Evolutionary conservation across 1,140 invertebrate species (phyloP).

Genomic region (Solen grandis): DNA sequence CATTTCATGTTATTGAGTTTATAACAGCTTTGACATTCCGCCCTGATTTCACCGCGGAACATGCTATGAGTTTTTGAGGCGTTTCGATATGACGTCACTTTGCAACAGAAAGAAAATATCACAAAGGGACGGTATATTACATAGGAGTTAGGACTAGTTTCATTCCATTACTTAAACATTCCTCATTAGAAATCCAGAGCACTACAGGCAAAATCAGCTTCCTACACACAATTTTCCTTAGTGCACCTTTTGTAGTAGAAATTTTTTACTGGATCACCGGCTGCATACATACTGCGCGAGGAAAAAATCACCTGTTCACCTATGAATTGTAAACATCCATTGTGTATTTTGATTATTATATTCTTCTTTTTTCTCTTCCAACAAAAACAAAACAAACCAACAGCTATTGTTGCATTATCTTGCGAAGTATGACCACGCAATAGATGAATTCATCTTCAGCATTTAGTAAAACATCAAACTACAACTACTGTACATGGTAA

Average conservation of each 20-base stretch:
- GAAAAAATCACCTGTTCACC: constrained; percentile 33
- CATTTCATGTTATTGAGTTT: too few species aligned
- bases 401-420: constrained; percentile 5
- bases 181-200: constrained; percentile 28
- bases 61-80: too few species aligned
- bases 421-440: not conserved
- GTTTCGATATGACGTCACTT: too few species aligned
- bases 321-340: not conserved
- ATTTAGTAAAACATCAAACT: not conserved
- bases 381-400: too few species aligned
- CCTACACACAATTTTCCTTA: not conserved
- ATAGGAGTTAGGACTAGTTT: too few species aligned
- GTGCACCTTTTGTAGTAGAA: not conserved
- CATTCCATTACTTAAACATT: not conserved
- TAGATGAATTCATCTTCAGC: not conserved
- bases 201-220: not conserved
- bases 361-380: too few species aligned
- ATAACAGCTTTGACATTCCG: too few species aligned
- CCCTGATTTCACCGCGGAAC: too few species aligned
- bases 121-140: too few species aligned
- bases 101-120: too few species aligned
- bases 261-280: constrained; percentile 23
- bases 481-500: too few species aligned
- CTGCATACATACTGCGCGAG: constrained; percentile 31
- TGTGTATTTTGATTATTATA: constrained; percentile 8